Evolutionary conservation across 2,797 vertebrate species (phyloP).

Genomic region (Danio jaintianensis): DNA sequence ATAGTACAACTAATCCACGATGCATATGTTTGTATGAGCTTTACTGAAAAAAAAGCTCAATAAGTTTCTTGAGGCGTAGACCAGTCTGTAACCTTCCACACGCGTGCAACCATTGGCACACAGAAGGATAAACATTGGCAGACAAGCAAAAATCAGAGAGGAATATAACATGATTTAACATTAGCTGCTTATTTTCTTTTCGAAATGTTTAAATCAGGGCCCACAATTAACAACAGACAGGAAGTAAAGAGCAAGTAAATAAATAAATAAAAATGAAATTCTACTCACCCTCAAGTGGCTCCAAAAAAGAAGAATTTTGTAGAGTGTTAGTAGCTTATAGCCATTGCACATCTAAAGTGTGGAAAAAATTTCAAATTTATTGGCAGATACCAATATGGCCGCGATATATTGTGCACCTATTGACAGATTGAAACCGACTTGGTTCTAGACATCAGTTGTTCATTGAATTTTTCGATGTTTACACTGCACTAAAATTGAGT

Average conservation of each 20-base stretch:
- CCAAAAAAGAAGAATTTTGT: too few species aligned
- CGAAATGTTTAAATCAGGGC: neutral
- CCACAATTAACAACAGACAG: neutral
- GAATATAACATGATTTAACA: neutral
- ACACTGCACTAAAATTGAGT: neutral
- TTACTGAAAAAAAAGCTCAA: too few species aligned
- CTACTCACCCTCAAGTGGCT: too few species aligned
- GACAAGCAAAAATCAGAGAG: neutral
- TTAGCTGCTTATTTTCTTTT: neutral
- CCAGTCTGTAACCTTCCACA: conserved; percentile 6
- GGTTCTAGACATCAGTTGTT: neutral
- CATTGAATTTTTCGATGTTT: neutral
- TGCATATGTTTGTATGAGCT: conserved; percentile 39
- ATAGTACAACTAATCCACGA: neutral
- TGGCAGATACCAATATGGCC: too few species aligned
- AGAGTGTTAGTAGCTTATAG: too few species aligned
- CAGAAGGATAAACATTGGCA: conserved; percentile 18
- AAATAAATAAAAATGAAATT: neutral
- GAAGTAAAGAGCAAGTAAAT: neutral
- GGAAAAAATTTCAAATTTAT: too few species aligned
- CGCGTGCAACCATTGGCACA: neutral
- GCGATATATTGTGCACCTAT: too few species aligned
- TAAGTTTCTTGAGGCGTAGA: conserved; percentile 45
- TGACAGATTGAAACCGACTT: neutral
- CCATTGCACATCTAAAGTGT: too few species aligned